phyloP scores from a whole-genome alignment of 2,888 invertebrate species.

The Ptychoptera contaminata region DNA sequence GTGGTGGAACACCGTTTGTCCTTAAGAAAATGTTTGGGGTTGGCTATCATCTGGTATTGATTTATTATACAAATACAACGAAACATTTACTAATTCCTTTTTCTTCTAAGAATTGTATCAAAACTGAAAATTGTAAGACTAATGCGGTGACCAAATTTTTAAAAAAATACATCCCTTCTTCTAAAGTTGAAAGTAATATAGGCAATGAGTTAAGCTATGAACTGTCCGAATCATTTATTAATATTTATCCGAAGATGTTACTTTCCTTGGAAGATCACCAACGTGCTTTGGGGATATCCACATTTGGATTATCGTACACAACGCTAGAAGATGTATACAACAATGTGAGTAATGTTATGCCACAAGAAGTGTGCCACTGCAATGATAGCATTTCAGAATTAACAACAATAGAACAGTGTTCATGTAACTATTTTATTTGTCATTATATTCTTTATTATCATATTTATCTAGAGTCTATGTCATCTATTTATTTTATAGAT shows the following conservation, averaged over 20 bases:
- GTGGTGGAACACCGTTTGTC: no score
- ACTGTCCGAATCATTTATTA: constrained; percentile 43
- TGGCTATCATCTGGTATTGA: no score
- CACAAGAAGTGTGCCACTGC: background rate
- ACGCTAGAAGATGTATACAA: constrained; percentile 83
- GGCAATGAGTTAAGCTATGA: constrained; percentile 61
- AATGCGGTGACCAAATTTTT: constrained; percentile 41
- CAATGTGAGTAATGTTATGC: constrained; percentile 41
- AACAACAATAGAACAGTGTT: no score
- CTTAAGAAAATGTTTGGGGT: no score
- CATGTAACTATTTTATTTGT: background rate
- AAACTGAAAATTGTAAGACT: constrained; percentile 35
- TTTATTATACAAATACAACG: no score
- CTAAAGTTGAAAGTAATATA: constrained; percentile 50
- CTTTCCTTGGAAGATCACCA: constrained; percentile 45
- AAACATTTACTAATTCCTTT: background rate
- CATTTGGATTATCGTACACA: constrained; percentile 71
- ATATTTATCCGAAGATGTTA: constrained; percentile 50
- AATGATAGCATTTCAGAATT: no score
- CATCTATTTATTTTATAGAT: background rate
- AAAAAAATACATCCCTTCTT: constrained; percentile 44
- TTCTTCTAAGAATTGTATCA: constrained; percentile 28
- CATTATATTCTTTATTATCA: no score
- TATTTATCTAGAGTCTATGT: no score
- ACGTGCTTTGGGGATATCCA: constrained; percentile 43